phyloP scores from a whole-genome alignment of 2,797 vertebrate genomes.

The Sebastolobus alascanus region DNA sequence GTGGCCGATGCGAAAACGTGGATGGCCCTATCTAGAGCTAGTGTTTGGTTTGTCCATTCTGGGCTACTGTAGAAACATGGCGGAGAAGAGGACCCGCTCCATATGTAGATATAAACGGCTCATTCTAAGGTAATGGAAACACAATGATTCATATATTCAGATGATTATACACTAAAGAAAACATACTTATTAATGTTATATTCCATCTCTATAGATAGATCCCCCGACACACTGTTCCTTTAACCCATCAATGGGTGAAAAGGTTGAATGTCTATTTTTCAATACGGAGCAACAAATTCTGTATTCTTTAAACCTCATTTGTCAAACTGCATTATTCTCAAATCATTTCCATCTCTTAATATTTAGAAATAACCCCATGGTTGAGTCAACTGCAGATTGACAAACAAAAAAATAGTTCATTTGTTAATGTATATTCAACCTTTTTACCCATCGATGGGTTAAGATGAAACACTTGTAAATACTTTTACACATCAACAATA shows the following conservation, averaged over 20 bases:
- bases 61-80: too few relatives aligned
- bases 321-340: neutral
- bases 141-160: too few relatives aligned
- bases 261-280: neutral
- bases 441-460: neutral
- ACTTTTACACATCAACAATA: neutral
- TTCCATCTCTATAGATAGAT: too few relatives aligned
- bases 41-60: too few relatives aligned
- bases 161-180: too few relatives aligned
- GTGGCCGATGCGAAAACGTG: too few relatives aligned
- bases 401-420: neutral
- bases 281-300: neutral
- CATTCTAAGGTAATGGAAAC: too few relatives aligned
- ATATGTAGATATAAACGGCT: too few relatives aligned
- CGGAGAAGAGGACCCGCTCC: too few relatives aligned
- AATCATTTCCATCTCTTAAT: neutral
- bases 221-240: neutral
- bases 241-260: neutral
- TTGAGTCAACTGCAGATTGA: neutral
- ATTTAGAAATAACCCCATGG: neutral
- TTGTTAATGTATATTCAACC: neutral
- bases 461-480: neutral
- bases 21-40: too few relatives aligned
- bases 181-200: too few relatives aligned
- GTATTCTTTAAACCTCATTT: neutral